Conservation (phyloP, 2,113 vertebrate species). For the Riparia riparia region DNA sequence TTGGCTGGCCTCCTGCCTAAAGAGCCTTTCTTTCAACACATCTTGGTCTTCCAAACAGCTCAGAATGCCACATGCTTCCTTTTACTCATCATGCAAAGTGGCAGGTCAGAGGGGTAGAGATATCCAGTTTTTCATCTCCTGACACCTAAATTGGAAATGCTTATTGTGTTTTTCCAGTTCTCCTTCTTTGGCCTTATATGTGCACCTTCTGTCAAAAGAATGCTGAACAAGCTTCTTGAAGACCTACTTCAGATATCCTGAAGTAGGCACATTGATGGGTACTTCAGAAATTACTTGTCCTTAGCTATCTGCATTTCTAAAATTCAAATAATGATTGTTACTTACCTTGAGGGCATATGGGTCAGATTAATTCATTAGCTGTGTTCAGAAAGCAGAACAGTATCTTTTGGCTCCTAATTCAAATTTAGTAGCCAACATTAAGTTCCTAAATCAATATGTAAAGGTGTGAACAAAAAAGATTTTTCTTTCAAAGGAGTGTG, state of each 20-base stretch:
- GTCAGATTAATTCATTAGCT: slow-evolving; percentile 48
- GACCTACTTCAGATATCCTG: neutral
- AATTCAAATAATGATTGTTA: slow-evolving; percentile 23
- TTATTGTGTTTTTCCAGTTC: neutral
- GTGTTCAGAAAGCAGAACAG: slow-evolving; percentile 2
- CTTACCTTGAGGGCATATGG: neutral
- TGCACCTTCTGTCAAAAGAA: neutral
- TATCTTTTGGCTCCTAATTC: slow-evolving; percentile 50
- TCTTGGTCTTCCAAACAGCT: neutral
- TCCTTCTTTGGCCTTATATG: neutral
- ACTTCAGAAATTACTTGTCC: slow-evolving; percentile 9
- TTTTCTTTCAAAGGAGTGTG: slow-evolving; percentile 37
- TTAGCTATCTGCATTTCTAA: neutral
- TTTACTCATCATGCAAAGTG: neutral
- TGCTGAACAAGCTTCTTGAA: neutral
- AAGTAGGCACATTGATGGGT: neutral
- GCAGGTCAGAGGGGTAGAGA: neutral
- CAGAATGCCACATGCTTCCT: neutral
- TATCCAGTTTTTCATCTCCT: neutral
- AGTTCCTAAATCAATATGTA: slow-evolving; percentile 51
- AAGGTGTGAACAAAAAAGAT: neutral
- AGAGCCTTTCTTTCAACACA: neutral
- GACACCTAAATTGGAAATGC: neutral
- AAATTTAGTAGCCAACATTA: slow-evolving; percentile 48
- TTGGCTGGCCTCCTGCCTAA: neutral